Evolutionary conservation across 2,888 invertebrate species (phyloP), one percentile per base, ranked within the genome.

Genomic region (Eupithecia subumbrata): DNA sequence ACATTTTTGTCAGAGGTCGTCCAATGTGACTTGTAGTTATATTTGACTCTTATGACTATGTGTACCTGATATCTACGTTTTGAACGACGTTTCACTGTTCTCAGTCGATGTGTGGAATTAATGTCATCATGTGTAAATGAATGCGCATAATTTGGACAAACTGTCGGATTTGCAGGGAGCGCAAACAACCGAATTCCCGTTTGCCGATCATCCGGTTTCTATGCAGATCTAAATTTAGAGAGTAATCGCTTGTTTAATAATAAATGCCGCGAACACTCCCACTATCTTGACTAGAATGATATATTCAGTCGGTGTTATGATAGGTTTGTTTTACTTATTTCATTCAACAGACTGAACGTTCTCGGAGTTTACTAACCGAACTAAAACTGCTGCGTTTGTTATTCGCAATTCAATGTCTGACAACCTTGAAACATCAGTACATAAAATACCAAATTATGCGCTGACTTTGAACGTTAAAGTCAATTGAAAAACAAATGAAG

Each of bases 141-240:
- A 91, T 91, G 91, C 90, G 90, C 91, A 90, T 91, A 91, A 91
- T 90, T 89, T 89, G 89, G 79, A 85, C 84, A 86, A 87, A 87
- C 87, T 84, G 87, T 82, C 85, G 88, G 87, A 91, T 89, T 90
- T 87, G 84, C 87, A 85, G 88, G 86, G 87, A 87, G 82, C 83
- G 83, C 81, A 83, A 84, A 83, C 82, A 79, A 82, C 82, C 82
- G 84, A 87, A 86, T 86, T 84, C 83, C 84, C 60, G 25, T 60
- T 60, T 25, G 22, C 60, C 85, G 86, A 87, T 85, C 83, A 84
- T 78, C 78, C 84, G 83, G 82, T 87, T 86, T 87, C 89, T 88
- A 89, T 89, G 87, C 88, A 88, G 84, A 88, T 90, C 90, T 91
- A 89, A 90, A 91, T 91, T 91, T 89, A 87, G 88, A 84, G 73